These are phyloP conservation scores for Andrena minutula DNA, from an alignment of 2,888 invertebrate species.

Conservation along the genomic window DNA sequence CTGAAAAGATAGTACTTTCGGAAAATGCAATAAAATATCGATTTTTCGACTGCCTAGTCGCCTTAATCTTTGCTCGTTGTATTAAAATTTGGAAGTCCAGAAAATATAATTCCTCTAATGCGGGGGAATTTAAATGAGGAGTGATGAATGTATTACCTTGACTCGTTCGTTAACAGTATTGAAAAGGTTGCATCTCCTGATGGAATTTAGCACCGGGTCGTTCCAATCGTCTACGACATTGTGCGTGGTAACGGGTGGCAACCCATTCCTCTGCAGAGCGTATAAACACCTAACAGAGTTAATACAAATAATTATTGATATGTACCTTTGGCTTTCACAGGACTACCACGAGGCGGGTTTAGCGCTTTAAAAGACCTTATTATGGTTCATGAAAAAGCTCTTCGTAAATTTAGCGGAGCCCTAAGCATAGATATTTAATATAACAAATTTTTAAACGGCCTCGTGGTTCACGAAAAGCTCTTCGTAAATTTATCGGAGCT, in stretches of 20 bases:
- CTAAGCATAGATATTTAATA: no score
- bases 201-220: slow-evolving; percentile 94
- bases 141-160: slow-evolving; percentile 87
- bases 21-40: no score
- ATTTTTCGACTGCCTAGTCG: no score
- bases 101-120: neutral
- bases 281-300: slow-evolving; percentile 90
- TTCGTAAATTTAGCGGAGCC: no score
- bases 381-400: no score
- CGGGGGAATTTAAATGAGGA: no score
- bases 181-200: slow-evolving; percentile 97
- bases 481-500: no score
- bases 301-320: slow-evolving; percentile 3
- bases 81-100: neutral
- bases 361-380: no score
- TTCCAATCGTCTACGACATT: slow-evolving; percentile 95
- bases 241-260: slow-evolving; percentile 99
- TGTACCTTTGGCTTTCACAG: neutral
- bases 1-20: no score
- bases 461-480: no score
- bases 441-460: no score
- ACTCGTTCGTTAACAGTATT: slow-evolving; percentile 97
- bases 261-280: slow-evolving; percentile 93
- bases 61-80: neutral
- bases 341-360: no score